Percentiles rank a stretch among this genome's conserved stretches.
Evolutionary conservation across 2,113 vertebrate species (phyloP).

Genomic region (Nothoprocta perdicaria): DNA sequence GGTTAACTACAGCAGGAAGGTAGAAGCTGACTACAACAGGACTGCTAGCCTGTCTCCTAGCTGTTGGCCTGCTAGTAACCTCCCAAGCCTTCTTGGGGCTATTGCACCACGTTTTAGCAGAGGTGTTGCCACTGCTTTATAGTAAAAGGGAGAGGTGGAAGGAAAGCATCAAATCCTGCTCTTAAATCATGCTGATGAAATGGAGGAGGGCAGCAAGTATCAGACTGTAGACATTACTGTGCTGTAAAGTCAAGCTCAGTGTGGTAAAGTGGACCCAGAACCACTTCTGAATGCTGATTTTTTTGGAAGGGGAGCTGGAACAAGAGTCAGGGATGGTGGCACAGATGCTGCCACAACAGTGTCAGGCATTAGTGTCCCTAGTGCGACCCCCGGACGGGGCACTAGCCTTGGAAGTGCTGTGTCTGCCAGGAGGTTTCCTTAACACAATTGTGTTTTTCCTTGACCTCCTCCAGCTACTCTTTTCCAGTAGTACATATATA

Average conservation of each 20-base stretch:
- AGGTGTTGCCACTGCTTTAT: rapidly evolving
- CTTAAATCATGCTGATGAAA: rapidly evolving
- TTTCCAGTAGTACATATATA: rapidly evolving
- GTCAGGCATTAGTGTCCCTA: rapidly evolving
- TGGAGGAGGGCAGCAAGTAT: slow-evolving; percentile 3
- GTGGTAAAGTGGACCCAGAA: background rate
- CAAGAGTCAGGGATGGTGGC: background rate
- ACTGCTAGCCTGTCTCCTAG: background rate
- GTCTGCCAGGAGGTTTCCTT: background rate
- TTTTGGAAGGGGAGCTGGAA: background rate
- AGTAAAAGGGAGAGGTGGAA: background rate
- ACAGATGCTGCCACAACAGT: background rate
- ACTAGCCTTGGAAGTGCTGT: background rate
- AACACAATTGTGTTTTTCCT: background rate
- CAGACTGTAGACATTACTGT: background rate
- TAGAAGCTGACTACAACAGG: background rate
- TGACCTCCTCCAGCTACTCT: background rate
- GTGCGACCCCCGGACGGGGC: background rate
- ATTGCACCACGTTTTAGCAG: background rate
- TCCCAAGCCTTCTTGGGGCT: background rate
- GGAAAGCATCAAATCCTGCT: background rate
- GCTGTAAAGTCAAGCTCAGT: background rate
- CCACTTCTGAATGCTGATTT: background rate
- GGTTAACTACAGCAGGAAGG: too few relatives aligned
- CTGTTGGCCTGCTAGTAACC: background rate